These are phyloP conservation scores for Allobates femoralis DNA, from an alignment of 2,797 vertebrate genomes.

Conservation along the genomic window DNA sequence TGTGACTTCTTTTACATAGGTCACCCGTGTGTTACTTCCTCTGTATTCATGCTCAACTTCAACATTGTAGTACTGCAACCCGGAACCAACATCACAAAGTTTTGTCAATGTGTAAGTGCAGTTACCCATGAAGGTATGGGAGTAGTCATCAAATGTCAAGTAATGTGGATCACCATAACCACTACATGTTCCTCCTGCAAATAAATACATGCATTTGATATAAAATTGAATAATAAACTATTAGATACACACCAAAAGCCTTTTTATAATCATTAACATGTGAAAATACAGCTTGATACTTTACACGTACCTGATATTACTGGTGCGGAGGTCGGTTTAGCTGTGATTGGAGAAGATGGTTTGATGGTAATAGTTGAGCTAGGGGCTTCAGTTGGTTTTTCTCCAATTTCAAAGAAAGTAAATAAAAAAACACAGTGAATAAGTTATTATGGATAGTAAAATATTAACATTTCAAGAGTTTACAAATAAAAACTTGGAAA, in stretches of 20 bases:
- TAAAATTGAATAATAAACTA: background rate
- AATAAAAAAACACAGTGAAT: background rate
- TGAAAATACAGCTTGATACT: background rate
- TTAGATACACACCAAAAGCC: too few species aligned
- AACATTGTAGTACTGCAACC: conserved; percentile 74
- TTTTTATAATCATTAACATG: background rate
- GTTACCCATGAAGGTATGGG: conserved; percentile 82
- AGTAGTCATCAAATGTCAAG: conserved; percentile 77
- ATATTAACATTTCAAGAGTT: too few species aligned
- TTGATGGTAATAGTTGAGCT: background rate
- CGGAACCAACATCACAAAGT: conserved; percentile 72
- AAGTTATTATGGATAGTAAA: background rate
- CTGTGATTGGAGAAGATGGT: background rate
- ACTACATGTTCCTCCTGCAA: conserved; percentile 72
- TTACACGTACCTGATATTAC: conserved; percentile 28
- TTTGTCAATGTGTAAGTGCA: conserved; percentile 80
- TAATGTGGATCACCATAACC: conserved; percentile 80
- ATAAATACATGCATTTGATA: conserved; percentile 52
- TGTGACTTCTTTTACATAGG: conserved; percentile 80
- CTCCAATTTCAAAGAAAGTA: background rate
- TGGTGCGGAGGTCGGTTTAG: conserved; percentile 12
- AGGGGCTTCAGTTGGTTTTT: conserved; percentile 38
- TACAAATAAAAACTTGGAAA: background rate
- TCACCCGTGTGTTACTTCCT: conserved; percentile 71
- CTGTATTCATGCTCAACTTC: conserved; percentile 79